Conservation (phyloP, 2,113 vertebrate species). For the Microtus pennsylvanicus region DNA sequence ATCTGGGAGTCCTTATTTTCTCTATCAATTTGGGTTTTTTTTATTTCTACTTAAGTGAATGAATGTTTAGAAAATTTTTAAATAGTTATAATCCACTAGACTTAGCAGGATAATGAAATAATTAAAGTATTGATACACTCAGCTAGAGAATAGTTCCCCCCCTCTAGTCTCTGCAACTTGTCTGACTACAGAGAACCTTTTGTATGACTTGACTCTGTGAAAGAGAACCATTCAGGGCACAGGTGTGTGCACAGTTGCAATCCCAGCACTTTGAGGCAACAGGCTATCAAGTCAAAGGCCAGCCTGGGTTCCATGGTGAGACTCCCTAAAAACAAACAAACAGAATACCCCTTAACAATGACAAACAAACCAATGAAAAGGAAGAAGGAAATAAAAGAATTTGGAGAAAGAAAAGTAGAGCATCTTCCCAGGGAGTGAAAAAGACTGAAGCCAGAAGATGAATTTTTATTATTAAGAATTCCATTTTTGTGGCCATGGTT, state of each 20-base stretch:
- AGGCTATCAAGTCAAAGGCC: neutral
- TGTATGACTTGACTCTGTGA: neutral
- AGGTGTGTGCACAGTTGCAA: too few relatives aligned
- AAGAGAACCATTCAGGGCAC: neutral
- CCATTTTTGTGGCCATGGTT: neutral
- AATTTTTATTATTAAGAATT: neutral
- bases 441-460: neutral
- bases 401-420: neutral
- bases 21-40: neutral
- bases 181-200: neutral
- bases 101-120: neutral
- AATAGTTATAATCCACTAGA: neutral
- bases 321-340: neutral
- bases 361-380: neutral
- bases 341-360: neutral
- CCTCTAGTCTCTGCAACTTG: neutral
- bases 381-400: neutral
- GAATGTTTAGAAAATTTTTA: constrained; percentile 14
- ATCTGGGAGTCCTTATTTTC: neutral
- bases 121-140: neutral
- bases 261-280: neutral
- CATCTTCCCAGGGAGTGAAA: neutral
- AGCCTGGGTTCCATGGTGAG: neutral
- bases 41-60: neutral
- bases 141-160: neutral